Percentiles rank a stretch among this genome's conserved stretches.
Conservation (phyloP, 2,888 invertebrate genomes). For the Matsumyia berberina region DNA sequence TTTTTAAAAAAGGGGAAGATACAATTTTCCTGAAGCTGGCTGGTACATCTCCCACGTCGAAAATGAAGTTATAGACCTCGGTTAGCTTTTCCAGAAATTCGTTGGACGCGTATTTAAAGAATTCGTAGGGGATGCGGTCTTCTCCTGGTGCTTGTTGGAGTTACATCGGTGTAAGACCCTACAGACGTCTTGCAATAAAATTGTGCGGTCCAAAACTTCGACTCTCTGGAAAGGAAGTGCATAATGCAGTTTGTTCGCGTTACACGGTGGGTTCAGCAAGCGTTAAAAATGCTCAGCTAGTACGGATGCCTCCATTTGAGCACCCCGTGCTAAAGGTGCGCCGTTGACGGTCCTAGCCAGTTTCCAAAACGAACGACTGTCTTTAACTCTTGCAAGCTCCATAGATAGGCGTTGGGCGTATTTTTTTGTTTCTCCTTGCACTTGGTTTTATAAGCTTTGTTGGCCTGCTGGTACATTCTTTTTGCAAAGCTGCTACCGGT, state of each 20-base stretch:
- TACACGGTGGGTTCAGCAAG: background rate
- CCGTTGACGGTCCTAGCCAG: background rate
- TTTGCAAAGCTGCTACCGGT: too few relatives aligned
- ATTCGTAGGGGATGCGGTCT: background rate
- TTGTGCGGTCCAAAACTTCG: background rate
- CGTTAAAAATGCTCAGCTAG: background rate
- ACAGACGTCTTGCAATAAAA: background rate
- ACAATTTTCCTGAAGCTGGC: too few relatives aligned
- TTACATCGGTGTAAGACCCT: background rate
- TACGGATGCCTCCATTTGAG: background rate
- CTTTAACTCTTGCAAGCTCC: too few relatives aligned
- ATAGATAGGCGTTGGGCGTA: too few relatives aligned
- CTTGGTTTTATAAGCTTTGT: too few relatives aligned
- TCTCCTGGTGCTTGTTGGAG: background rate
- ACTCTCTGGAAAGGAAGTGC: background rate
- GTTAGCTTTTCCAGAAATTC: background rate
- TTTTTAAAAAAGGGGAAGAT: too few relatives aligned
- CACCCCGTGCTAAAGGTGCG: background rate
- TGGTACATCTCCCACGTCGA: too few relatives aligned
- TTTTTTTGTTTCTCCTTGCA: too few relatives aligned
- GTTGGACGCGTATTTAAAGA: background rate
- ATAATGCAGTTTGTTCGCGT: background rate
- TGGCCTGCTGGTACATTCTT: too few relatives aligned
- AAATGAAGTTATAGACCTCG: too few relatives aligned
- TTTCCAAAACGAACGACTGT: too few relatives aligned